Base-by-base conservation (phyloP, 1,140 invertebrate species). In the Drosophila melanica region DNA sequence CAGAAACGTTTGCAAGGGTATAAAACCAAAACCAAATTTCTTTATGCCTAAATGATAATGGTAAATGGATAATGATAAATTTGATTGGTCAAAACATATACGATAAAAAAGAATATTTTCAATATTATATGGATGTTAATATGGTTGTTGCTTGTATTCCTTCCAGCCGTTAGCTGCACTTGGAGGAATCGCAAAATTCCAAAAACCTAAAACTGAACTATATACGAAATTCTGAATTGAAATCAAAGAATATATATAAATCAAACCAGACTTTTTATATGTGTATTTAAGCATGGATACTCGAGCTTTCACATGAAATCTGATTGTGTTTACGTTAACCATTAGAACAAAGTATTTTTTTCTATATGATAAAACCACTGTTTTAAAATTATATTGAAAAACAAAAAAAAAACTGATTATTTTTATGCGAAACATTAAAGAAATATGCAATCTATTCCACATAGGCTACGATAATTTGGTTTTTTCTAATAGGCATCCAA, bases 121-220 rank as follows among this genome's bases (percentile, higher is more conserved):
- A 27, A 35, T 35, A 35, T 35, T 8, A 2, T 47, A 5, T 60
- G 20, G n/a, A 51, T 63, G 6, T 62, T 41, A 51, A 30, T 30
- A 39, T 37, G 20, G 47, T 51, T 51, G 47, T 63, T 30, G 35
- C 10, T 51, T 20, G 42, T 45, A 33, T 23, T 20, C 41, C 42
- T 18, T 18, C 6, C 12, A 8, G 14, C 16, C 12, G 30, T 10
- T 9, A 10, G n/a, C 35, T 54, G 35, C 11, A 42, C 12, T 44
- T 44, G 41, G 9, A 6, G 45, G 10, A 27, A 12, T 27, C 45
- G 2, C 6, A 10, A 14, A 16, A 33, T 50, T 14, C 23, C 23
- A 3, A 2, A 1, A 30, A 50, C 1, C 20, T 20, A 20, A 30
- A 16, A 14, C n/a, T 10, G n/a, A 14, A 50, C 27, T n/a, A 6